Evolutionary conservation across 2,888 invertebrate genomes (phyloP), one percentile per base, ranked within the genome.

Genomic region (Drosophila differens): DNA sequence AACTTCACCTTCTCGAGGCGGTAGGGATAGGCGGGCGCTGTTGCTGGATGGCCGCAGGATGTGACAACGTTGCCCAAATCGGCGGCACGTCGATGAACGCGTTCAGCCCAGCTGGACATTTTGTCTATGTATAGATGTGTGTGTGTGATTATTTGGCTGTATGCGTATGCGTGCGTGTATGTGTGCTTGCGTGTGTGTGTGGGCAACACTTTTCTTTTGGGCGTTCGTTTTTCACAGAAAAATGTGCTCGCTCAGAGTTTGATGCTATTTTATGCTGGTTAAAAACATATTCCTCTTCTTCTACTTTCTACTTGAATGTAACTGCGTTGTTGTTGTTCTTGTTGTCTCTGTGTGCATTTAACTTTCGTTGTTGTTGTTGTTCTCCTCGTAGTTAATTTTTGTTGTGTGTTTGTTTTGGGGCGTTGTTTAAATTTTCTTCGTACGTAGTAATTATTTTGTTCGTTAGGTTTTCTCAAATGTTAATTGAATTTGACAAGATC

Each of bases 1-100:
- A 99, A 99, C 94, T 98, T 98, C 61, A 99, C 98, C 95, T 98
- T 98, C 94, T 98, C 97, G 81, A 98, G 94, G 91, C 97, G 95
- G 86, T 97, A 95, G 14, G 97, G 97, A 93, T 97, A 97, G 28
- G 97, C 96, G 81, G 96, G 95, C 9, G 92, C 89, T 19, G 91
- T 82, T 35, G 96, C 96, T 33, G 97, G 97, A 94, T 97, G 97
- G 78, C 97, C 97, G 93, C 98, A 98, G 91, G 97, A 97, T 87
- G 97, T 97, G 91, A 98, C 97, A 92, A 97, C 97, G 94, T 96
- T 97, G 93, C 97, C 97, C 91, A 98, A 95, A 92, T 97, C 97
- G 94, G 97, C 97, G 91, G 97, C 98, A 94, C 97, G 96, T 92
- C 97, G 95, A 94, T 97, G 97, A 96, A 97, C 97, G 94, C 97